Base-by-base conservation (phyloP, 2,797 vertebrate species). In the Pangasius djambal region DNA sequence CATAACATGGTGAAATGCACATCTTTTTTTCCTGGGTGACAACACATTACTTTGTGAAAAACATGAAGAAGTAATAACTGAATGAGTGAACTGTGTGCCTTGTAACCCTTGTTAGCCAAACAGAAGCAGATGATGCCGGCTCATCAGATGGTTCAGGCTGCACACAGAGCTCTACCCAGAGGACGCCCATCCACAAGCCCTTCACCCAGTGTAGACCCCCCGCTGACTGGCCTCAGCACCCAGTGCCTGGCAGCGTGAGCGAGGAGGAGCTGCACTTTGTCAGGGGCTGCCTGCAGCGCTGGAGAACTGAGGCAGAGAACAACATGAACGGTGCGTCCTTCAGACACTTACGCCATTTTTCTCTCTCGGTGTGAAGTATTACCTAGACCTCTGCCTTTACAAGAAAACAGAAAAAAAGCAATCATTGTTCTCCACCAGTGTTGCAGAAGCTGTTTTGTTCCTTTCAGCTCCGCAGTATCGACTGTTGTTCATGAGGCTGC, bases 241-340 rank as follows among this genome's bases (percentile, higher is more conserved):
- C 97, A 0, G 97, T 97, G 18, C 98, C 98, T 9, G 96, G 90
- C 48, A 92, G 94, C 31, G 93, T 96, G 87, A 97, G 97, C 0
- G 94, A 97, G 6, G 97, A 98, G 18, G 98, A 99, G 94, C 95
- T 99, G 77, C 94, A 87, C 90, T 97, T 97, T 2, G 96, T 99
- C 3, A 97, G 94, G 92, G 94, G 91, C 1, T 99, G 98, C 92
- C 95, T 99, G 34, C 97, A 97, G 92, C 97, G 97, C 9, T 99
- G 98, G 98, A 97, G 97, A 91, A 93, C 93, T 0, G 98, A 99
- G 92, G 97, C 97, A 0, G 96, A 99, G 59, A 98, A 97, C n/a
- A 97, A 98, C 2, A 95, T 99, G 78, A 96, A 95, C 91, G 98
- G 98, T 99, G 86, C 31, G 81, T 88, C n/a, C 77, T 82, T 86